Evolutionary conservation across 2,113 vertebrate genomes (phyloP).

Genomic region (Solea senegalensis): DNA sequence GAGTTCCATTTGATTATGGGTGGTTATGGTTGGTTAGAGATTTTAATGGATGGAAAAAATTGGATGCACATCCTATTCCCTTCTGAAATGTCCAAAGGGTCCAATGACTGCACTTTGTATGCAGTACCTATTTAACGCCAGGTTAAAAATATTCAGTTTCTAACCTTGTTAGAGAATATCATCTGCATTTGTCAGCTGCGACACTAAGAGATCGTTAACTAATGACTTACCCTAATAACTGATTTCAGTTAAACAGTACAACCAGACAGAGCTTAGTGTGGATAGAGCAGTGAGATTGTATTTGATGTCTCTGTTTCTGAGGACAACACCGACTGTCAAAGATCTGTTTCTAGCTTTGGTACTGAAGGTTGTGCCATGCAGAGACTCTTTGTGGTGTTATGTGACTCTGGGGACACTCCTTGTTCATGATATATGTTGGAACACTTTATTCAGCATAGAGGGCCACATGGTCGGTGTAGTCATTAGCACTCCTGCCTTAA

Average conservation of each 20-base stretch:
- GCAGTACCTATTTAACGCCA: neutral
- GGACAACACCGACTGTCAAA: slow-evolving; percentile 27
- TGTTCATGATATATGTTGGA: too few species aligned
- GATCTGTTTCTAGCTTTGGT: slow-evolving; percentile 24
- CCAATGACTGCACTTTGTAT: neutral
- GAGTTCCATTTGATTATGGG: slow-evolving; percentile 24
- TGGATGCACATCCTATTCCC: neutral
- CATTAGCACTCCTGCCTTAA: too few species aligned
- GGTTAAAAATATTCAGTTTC: slow-evolving; percentile 4
- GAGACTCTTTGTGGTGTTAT: neutral
- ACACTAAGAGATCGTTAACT: slow-evolving; percentile 8
- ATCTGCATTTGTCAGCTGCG: slow-evolving; percentile 15
- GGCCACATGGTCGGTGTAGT: too few species aligned
- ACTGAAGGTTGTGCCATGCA: slow-evolving; percentile 4
- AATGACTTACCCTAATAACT: slow-evolving; percentile 14
- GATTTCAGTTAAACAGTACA: slow-evolving; percentile 4
- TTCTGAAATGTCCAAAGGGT: slow-evolving; percentile 9
- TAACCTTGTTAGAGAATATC: slow-evolving; percentile 13
- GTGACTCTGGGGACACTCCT: neutral
- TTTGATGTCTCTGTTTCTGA: slow-evolving; percentile 29
- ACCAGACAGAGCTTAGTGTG: slow-evolving; percentile 23
- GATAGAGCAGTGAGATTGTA: slow-evolving; percentile 31
- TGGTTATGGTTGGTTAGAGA: slow-evolving; percentile 35
- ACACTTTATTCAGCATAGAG: too few species aligned
- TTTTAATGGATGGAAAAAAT: slow-evolving; percentile 19